These are phyloP conservation scores for Leptopilina boulardi DNA, from an alignment of 1,140 invertebrate species.

Conservation along the genomic window DNA sequence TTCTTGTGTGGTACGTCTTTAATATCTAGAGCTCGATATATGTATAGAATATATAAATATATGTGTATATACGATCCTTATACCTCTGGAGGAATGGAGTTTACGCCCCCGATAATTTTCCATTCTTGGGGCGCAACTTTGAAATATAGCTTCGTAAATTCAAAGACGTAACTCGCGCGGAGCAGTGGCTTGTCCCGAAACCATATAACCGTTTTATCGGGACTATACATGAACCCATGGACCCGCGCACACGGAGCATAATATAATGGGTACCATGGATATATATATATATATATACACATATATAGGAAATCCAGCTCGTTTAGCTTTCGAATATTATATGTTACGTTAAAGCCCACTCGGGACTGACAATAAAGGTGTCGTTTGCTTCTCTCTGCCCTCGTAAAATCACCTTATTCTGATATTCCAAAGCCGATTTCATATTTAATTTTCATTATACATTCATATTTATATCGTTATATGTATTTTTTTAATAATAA, in stretches of 20 bases:
- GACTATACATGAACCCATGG: constrained; percentile 46
- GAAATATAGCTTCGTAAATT: constrained; percentile 65
- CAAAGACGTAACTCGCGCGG: constrained; percentile 55
- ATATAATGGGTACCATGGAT: constrained; percentile 29
- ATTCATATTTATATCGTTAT: too few relatives aligned
- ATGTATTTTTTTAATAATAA: too few relatives aligned
- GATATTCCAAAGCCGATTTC: not conserved
- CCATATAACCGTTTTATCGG: constrained; percentile 55
- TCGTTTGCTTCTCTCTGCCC: not conserved
- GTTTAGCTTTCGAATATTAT: constrained; percentile 41
- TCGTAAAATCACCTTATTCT: not conserved
- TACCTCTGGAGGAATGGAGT: constrained; percentile 33
- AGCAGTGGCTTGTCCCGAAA: constrained; percentile 50
- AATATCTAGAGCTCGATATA: constrained; percentile 2
- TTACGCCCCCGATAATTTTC: constrained; percentile 43
- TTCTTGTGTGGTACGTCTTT: constrained; percentile 26
- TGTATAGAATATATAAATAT: too few relatives aligned
- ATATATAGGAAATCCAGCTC: constrained; percentile 42
- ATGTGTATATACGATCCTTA: not conserved
- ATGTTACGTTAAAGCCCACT: constrained; percentile 16
- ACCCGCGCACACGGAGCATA: constrained; percentile 31
- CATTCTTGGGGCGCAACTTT: constrained; percentile 51
- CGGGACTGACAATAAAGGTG: constrained; percentile 9
- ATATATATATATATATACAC: too few relatives aligned
- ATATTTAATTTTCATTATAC: not conserved